phyloP scores from a whole-genome alignment of 1,140 invertebrate species.

The Drosophila oshimai region DNA sequence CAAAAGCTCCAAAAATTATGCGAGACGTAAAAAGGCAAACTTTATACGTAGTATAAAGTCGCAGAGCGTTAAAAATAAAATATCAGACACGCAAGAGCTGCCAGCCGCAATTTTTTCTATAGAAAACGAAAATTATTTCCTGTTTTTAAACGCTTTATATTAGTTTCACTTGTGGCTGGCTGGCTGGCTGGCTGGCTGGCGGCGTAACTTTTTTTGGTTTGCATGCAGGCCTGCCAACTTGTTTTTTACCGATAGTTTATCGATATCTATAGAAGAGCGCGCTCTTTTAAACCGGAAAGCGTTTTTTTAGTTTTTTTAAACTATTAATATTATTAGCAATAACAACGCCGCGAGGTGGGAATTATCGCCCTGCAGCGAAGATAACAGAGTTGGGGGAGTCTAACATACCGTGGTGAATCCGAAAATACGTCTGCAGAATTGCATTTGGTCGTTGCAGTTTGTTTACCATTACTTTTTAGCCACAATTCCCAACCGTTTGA shows the following conservation, averaged over 20 bases:
- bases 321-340: no score
- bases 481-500: conserved; percentile 4
- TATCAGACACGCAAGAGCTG: conserved; percentile 31
- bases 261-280: no score
- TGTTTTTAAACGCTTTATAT: no score
- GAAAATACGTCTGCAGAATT: background rate
- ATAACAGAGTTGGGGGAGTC: conserved; percentile 29
- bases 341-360: conserved; percentile 21
- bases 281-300: no score
- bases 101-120: conserved; percentile 39
- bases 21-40: conserved; percentile 41
- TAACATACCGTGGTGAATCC: conserved; percentile 23
- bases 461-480: conserved; percentile 29
- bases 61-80: conserved; percentile 45
- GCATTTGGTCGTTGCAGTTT: conserved; percentile 33
- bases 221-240: no score
- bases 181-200: no score
- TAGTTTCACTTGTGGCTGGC: no score
- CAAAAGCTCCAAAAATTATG: conserved; percentile 32
- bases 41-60: conserved; percentile 31
- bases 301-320: no score
- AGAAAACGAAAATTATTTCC: conserved; percentile 67
- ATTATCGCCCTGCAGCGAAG: conserved; percentile 5
- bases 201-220: no score
- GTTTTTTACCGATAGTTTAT: no score